Conservation (phyloP, 2,888 invertebrate species). For the Mesorhabditis spiculigera region DNA sequence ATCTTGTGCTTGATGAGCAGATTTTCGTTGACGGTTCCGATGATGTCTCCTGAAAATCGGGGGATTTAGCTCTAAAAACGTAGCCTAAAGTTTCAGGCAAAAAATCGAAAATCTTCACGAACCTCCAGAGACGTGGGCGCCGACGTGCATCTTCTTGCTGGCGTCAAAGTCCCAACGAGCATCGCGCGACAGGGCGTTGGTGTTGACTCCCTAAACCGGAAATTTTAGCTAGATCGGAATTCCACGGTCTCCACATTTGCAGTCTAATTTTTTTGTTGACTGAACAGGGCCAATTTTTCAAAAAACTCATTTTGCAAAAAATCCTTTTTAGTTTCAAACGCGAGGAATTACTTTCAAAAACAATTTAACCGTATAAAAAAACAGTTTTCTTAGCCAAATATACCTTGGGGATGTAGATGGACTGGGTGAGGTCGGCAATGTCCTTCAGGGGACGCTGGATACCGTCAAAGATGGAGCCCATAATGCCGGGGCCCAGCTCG, state of each 20-base stretch:
- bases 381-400: conserved; percentile 44
- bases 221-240: not conserved
- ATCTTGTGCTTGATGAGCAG: conserved; percentile 94
- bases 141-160: conserved; percentile 67
- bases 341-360: too few species aligned
- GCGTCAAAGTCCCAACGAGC: conserved; percentile 89
- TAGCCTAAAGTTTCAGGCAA: not conserved
- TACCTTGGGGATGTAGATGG: conserved; percentile 99
- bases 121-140: conserved; percentile 90
- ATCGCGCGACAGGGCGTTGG: conserved; percentile 80
- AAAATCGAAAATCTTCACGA: not conserved
- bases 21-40: conserved; percentile 93
- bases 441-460: conserved; percentile 95
- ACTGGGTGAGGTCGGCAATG: conserved; percentile 85
- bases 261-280: not conserved
- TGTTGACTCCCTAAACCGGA: conserved; percentile 70
- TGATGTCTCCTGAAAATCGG: conserved; percentile 70
- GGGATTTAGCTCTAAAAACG: not conserved
- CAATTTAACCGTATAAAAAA: too few species aligned
- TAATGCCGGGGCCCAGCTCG: conserved; percentile 95
- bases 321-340: too few species aligned
- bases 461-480: conserved; percentile 99
- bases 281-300: too few species aligned
- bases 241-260: not conserved
- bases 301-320: too few species aligned